phyloP scores from a whole-genome alignment of 2,888 invertebrate species.

The Vannuccia rotundouncinata region DNA sequence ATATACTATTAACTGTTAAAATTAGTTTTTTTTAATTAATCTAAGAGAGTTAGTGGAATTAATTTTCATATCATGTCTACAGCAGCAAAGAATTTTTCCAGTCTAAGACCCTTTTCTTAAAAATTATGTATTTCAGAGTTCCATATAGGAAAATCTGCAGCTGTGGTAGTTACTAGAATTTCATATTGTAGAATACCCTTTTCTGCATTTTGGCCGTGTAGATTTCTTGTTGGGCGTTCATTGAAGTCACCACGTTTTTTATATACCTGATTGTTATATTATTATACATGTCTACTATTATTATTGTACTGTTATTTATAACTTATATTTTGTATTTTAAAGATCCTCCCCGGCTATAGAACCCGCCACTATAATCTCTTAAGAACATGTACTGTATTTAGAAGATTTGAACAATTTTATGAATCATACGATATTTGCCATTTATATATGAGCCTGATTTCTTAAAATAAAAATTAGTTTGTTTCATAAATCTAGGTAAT shows the following conservation, averaged over 20 bases:
- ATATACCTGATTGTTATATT: not conserved
- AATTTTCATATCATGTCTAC: not conserved
- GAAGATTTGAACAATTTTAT: no score
- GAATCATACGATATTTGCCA: no score
- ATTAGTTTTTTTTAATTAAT: no score
- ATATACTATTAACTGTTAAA: no score
- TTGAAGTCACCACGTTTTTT: not conserved
- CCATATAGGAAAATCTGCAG: no score
- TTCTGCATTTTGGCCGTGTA: not conserved
- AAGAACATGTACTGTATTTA: no score
- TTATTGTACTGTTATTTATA: not conserved
- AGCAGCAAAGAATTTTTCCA: not conserved
- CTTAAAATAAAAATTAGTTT: no score
- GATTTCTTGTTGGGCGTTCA: not conserved
- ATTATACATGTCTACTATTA: not conserved
- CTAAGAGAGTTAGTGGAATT: no score
- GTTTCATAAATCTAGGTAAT: no score
- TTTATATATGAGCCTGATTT: no score
- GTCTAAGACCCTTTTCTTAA: no score
- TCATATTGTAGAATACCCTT: not conserved
- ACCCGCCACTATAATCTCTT: not conserved
- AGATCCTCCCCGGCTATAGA: not conserved
- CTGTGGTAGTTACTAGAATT: not conserved
- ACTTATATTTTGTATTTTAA: not conserved
- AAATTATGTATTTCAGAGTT: no score